Evolutionary conservation across 2,888 invertebrate genomes (phyloP).

Genomic region (Strigamia transsilvanica): DNA sequence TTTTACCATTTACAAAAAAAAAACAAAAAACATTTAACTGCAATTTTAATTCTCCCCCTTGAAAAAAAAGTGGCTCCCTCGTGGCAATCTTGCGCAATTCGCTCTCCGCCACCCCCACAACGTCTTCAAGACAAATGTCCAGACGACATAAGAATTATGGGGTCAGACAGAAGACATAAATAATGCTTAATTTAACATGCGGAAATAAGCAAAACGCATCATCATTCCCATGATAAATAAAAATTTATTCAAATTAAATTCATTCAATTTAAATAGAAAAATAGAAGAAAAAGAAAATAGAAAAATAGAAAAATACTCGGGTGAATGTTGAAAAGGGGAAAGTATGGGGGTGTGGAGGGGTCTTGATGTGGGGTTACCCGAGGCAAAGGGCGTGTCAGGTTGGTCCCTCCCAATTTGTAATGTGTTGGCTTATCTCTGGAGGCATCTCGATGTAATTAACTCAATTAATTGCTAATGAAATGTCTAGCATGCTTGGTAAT

Average conservation of each 20-base stretch:
- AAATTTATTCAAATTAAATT: constrained; percentile 30
- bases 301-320: not conserved
- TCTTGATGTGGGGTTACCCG: not conserved
- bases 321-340: constrained; percentile 6
- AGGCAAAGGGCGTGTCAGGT: constrained; percentile 34
- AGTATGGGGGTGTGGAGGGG: not conserved
- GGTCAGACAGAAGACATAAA: constrained; percentile 50
- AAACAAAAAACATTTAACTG: not conserved
- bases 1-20: no score
- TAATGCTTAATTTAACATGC: constrained; percentile 45
- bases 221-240: constrained; percentile 9
- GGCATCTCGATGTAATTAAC: constrained; percentile 35
- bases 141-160: constrained; percentile 50
- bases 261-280: not conserved
- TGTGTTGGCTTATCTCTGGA: constrained; percentile 35
- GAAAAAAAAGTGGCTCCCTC: not conserved
- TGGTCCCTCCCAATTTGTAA: constrained; percentile 38
- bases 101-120: not conserved
- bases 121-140: constrained; percentile 12
- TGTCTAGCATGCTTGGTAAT: constrained; percentile 35
- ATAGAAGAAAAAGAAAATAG: not conserved
- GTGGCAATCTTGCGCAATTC: constrained; percentile 20
- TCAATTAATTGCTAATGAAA: constrained; percentile 38
- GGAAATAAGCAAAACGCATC: constrained; percentile 34
- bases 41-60: not conserved